Evolutionary conservation across 2,113 vertebrate genomes (phyloP).

Genomic region (Xiphophorus hellerii): DNA sequence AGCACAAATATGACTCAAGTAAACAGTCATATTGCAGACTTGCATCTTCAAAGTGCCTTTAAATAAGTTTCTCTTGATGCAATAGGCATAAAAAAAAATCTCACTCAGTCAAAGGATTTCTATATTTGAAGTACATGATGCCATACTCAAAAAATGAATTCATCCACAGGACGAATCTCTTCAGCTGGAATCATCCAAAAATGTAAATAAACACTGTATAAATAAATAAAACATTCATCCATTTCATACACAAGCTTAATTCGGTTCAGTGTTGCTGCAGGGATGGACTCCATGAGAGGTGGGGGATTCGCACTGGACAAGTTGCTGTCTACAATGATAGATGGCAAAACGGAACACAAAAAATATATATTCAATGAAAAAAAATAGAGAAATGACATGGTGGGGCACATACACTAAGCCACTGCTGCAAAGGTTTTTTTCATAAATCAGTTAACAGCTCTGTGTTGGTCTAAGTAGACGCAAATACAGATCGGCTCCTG

Average conservation of each 20-base stretch:
- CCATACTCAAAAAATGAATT: conserved; percentile 13
- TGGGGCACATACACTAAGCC: no score
- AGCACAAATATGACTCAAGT: conserved; percentile 61
- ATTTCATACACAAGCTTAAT: background rate
- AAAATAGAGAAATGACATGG: no score
- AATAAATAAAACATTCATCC: background rate
- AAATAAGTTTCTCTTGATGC: conserved; percentile 47
- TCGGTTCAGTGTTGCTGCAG: background rate
- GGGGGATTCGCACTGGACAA: background rate
- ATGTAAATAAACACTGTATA: background rate
- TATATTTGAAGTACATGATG: conserved; percentile 1
- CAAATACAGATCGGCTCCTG: background rate
- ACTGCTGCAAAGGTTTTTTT: background rate
- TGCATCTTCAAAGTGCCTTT: conserved; percentile 43
- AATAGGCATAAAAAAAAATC: conserved; percentile 30
- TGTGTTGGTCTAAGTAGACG: no score
- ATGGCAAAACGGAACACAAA: background rate
- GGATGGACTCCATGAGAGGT: background rate
- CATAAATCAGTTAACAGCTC: background rate
- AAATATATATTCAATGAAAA: background rate
- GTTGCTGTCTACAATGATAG: background rate
- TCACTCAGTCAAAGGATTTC: conserved; percentile 22
- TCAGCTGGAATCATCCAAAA: background rate
- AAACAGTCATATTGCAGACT: conserved; percentile 28
- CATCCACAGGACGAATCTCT: background rate